A percentile compares a stretch with the other conserved stretches of the same genome.
Evolutionary conservation across 2,888 invertebrate genomes (phyloP).

Genomic region (Drepanosiphum platanoidis): DNA sequence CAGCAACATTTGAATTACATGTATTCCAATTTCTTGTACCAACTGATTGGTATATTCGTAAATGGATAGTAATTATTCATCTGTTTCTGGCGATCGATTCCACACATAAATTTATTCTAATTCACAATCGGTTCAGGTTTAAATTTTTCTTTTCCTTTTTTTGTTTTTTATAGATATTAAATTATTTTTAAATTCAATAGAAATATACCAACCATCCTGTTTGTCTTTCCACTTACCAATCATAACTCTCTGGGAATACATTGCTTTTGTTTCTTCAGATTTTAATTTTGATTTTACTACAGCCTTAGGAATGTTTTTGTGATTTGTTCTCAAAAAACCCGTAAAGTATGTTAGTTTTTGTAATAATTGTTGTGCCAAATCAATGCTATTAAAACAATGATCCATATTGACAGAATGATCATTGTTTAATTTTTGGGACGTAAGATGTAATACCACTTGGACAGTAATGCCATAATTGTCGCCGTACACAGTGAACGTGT

Average conservation of each 20-base stretch:
- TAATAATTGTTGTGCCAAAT: too few relatives aligned
- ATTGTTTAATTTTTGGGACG: too few relatives aligned
- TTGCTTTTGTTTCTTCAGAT: background rate
- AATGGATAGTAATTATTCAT: slow-evolving; percentile 33
- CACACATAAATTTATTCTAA: slow-evolving; percentile 63
- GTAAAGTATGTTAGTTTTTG: too few relatives aligned
- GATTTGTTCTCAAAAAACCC: background rate
- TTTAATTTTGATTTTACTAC: slow-evolving; percentile 30
- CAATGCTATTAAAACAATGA: too few relatives aligned
- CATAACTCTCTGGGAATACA: background rate
- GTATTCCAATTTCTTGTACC: slow-evolving; percentile 6
- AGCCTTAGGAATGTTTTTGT: background rate
- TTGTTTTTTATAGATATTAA: background rate
- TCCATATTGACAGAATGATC: too few relatives aligned
- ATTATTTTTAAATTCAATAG: slow-evolving; percentile 23
- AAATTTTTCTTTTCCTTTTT: slow-evolving; percentile 60
- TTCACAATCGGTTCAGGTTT: slow-evolving; percentile 64
- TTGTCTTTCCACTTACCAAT: slow-evolving; percentile 42
- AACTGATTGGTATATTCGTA: background rate
- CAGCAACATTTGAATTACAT: background rate
- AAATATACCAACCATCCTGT: slow-evolving; percentile 9
- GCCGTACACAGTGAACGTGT: too few relatives aligned
- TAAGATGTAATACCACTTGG: too few relatives aligned
- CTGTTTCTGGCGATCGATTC: slow-evolving; percentile 20
- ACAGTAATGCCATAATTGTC: too few relatives aligned